phyloP scores from a whole-genome alignment of 1,140 invertebrate genomes.

The Sinella curviseta region DNA sequence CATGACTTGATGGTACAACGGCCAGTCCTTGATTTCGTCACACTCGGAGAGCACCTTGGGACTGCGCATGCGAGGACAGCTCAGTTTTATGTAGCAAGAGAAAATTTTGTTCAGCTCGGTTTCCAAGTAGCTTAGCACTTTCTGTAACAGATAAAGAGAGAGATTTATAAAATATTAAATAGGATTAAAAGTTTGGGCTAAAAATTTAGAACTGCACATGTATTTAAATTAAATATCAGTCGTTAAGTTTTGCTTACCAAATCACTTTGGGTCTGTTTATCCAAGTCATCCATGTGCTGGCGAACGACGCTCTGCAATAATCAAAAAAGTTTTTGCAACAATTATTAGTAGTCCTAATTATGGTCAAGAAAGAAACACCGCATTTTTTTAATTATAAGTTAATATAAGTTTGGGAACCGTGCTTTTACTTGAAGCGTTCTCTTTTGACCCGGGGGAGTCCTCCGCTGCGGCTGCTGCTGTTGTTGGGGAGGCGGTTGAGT shows the following conservation, averaged over 20 bases:
- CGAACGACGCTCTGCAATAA: not conserved
- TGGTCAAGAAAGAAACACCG: too few relatives aligned
- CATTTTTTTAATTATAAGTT: too few relatives aligned
- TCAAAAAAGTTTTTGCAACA: not conserved
- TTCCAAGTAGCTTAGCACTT: conserved; percentile 32
- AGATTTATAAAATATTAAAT: too few relatives aligned
- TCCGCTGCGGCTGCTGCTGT: too few relatives aligned
- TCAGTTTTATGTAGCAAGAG: conserved; percentile 20
- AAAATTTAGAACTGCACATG: too few relatives aligned
- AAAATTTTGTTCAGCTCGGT: conserved; percentile 29
- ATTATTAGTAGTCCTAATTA: not conserved
- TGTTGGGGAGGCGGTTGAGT: too few relatives aligned
- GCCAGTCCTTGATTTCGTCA: conserved; percentile 35
- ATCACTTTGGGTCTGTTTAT: not conserved
- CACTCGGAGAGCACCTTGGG: conserved; percentile 25
- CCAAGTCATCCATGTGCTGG: not conserved
- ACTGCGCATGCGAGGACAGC: conserved; percentile 18
- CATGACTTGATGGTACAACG: conserved; percentile 40
- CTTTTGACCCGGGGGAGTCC: too few relatives aligned
- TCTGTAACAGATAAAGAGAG: conserved; percentile 21
- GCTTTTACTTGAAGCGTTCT: too few relatives aligned
- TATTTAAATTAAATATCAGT: too few relatives aligned
- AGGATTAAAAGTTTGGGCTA: too few relatives aligned
- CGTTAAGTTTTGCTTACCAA: too few relatives aligned
- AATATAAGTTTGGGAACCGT: too few relatives aligned